Conservation (phyloP, 2,113 vertebrate species). For the Tupaia chinensis region DNA sequence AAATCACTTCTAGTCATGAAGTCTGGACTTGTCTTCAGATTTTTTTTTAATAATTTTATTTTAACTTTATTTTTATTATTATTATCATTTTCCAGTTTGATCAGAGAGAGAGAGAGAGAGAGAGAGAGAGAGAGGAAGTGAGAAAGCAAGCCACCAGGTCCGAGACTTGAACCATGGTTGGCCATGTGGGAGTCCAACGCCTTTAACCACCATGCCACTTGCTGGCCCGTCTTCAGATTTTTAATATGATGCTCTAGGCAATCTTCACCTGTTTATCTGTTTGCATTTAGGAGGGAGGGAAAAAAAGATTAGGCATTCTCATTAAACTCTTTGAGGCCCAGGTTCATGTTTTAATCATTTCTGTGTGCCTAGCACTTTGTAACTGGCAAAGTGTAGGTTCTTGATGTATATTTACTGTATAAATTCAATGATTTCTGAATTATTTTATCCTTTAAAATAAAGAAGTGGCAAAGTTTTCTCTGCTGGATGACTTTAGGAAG, state of each 20-base stretch:
- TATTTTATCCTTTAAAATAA: slow-evolving; percentile 29
- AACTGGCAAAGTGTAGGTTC: background rate
- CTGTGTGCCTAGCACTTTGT: background rate
- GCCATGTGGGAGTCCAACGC: too few relatives aligned
- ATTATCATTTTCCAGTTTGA: too few relatives aligned
- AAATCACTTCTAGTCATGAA: background rate
- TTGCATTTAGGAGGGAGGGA: background rate
- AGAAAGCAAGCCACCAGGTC: too few relatives aligned
- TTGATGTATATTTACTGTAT: slow-evolving; percentile 23
- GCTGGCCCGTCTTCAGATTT: background rate
- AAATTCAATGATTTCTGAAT: slow-evolving; percentile 20
- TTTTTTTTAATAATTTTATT: background rate
- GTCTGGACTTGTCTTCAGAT: background rate
- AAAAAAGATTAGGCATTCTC: background rate
- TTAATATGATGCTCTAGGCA: background rate
- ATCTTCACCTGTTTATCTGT: background rate
- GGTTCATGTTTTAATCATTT: slow-evolving; percentile 39
- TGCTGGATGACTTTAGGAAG: slow-evolving; percentile 6
- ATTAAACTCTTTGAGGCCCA: background rate
- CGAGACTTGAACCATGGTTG: too few relatives aligned
- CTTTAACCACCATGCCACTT: too few relatives aligned
- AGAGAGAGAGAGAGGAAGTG: too few relatives aligned
- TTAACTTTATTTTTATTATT: too few relatives aligned
- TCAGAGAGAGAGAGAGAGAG: too few relatives aligned
- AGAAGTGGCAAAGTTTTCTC: background rate